phyloP scores from a whole-genome alignment of 2,113 vertebrate genomes.

The Uropsilus gracilis region DNA sequence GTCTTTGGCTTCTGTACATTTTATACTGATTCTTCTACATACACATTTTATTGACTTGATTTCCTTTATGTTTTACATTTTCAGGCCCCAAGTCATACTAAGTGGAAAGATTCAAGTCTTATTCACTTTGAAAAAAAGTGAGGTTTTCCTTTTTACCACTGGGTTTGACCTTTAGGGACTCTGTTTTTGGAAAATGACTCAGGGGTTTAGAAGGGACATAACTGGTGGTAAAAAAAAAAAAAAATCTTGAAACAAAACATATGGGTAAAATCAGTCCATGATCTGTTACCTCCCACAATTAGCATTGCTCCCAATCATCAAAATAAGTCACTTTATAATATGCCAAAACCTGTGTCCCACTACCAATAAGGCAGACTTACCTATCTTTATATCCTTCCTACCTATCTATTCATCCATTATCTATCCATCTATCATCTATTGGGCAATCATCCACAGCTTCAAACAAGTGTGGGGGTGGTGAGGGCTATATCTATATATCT shows the following conservation, averaged over 20 bases:
- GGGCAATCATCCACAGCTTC: not conserved
- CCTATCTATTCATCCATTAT: not conserved
- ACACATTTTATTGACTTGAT: not conserved
- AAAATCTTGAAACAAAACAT: constrained; percentile 8
- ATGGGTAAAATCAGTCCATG: not conserved
- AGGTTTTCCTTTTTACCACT: not conserved
- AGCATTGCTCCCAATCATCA: not conserved
- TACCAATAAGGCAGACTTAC: not conserved
- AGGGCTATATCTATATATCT: too few species aligned
- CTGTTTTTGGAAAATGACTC: not conserved
- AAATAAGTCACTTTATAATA: not conserved
- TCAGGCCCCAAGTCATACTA: not conserved
- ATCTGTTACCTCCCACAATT: not conserved
- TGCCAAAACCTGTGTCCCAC: not conserved
- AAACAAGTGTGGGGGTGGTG: too few species aligned
- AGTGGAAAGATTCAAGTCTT: not conserved
- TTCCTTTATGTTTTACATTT: constrained; percentile 29
- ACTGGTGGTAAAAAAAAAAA: not conserved
- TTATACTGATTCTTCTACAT: constrained; percentile 6
- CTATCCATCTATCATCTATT: not conserved
- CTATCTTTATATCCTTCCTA: not conserved
- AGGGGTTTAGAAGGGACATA: not conserved
- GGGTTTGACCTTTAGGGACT: not conserved
- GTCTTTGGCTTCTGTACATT: not conserved
- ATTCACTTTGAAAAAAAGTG: not conserved